phyloP scores from a whole-genome alignment of 92 coral and sea anemone species.

The Muricea muricata region DNA sequence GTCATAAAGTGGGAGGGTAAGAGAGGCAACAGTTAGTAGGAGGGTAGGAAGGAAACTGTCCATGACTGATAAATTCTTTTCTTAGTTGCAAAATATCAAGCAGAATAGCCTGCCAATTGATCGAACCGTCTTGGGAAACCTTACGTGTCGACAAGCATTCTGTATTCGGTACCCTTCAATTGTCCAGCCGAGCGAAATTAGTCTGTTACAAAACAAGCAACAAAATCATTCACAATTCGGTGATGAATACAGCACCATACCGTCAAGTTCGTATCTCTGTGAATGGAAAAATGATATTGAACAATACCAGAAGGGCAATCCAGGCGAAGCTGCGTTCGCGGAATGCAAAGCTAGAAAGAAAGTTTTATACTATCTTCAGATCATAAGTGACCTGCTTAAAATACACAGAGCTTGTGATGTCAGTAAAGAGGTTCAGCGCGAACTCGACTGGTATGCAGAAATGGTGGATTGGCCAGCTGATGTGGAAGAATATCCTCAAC shows the following conservation, averaged over 20 bases:
- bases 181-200: slow-evolving; percentile 21
- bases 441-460: too few relatives aligned
- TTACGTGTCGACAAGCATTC: slow-evolving; percentile 40
- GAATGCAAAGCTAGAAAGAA: not conserved
- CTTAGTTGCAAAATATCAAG: slow-evolving; percentile 25
- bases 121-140: slow-evolving; percentile 9
- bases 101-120: slow-evolving; percentile 38
- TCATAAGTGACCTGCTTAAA: too few relatives aligned
- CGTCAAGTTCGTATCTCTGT: not conserved
- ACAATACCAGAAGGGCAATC: slow-evolving; percentile 7
- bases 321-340: not conserved
- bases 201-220: slow-evolving; percentile 34
- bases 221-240: not conserved
- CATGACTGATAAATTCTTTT: not conserved
- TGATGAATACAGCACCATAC: too few relatives aligned
- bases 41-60: too few relatives aligned
- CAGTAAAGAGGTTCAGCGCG: too few relatives aligned
- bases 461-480: too few relatives aligned
- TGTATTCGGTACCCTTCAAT: slow-evolving; percentile 28
- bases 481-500: not conserved
- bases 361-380: not conserved
- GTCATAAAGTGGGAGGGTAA: too few relatives aligned
- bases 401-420: too few relatives aligned
- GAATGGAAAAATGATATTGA: slow-evolving; percentile 39
- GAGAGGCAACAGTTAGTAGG: too few relatives aligned